phyloP scores from a whole-genome alignment of 2,113 vertebrate species.

The Andinoacara biseriatus region DNA sequence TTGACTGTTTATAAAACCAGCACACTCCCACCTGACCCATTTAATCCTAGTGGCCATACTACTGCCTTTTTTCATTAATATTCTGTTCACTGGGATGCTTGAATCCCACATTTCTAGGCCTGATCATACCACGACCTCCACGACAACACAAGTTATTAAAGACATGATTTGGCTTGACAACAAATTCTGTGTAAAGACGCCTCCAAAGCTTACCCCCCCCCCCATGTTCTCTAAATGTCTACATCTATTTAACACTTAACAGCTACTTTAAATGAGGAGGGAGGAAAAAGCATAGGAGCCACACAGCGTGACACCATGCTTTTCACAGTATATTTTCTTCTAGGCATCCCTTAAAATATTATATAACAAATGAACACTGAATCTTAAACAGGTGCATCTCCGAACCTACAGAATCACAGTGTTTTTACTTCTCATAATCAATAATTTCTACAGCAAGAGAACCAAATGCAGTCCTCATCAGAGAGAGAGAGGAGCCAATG shows the following conservation, averaged over 20 bases:
- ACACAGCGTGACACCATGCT: conserved; percentile 24
- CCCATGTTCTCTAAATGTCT: conserved; percentile 23
- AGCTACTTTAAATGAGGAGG: conserved; percentile 42
- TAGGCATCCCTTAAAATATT: conserved; percentile 40
- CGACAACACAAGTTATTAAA: conserved; percentile 16
- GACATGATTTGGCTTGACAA: conserved; percentile 18
- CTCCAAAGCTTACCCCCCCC: neutral
- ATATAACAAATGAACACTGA: conserved; percentile 57
- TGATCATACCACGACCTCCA: conserved; percentile 2
- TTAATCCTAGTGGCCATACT: conserved; percentile 3
- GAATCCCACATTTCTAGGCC: neutral
- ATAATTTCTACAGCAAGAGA: conserved; percentile 56
- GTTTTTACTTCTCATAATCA: conserved; percentile 60
- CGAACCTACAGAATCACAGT: conserved; percentile 18
- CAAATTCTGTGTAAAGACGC: conserved; percentile 12
- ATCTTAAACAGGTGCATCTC: conserved; percentile 60
- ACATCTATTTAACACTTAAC: conserved; percentile 36
- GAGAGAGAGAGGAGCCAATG: conserved; percentile 40
- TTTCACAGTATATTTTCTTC: conserved; percentile 51
- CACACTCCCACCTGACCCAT: neutral
- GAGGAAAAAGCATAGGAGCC: conserved; percentile 20
- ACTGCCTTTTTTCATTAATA: neutral
- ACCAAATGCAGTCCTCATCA: conserved; percentile 51
- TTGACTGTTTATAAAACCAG: conserved; percentile 6
- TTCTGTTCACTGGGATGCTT: neutral